A percentile compares a stretch with the other conserved stretches of the same genome.
phyloP scores from a whole-genome alignment of 2,113 vertebrate species.

The Anolis sagrei region DNA sequence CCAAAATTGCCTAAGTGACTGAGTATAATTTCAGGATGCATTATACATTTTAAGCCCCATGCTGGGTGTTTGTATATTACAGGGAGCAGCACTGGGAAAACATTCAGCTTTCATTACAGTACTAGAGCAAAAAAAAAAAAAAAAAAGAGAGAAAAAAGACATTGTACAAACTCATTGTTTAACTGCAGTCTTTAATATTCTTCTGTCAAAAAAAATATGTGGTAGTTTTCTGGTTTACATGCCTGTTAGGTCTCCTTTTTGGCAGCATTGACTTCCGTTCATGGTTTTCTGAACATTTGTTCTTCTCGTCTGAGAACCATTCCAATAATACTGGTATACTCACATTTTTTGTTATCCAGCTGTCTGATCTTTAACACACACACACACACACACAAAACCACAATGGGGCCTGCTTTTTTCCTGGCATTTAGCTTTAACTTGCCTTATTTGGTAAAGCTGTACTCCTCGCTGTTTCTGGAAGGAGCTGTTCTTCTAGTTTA shows the following conservation, averaged over 20 bases:
- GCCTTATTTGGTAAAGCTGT: slow-evolving; percentile 91
- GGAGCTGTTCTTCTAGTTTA: slow-evolving; percentile 58
- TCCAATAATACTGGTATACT: slow-evolving; percentile 2
- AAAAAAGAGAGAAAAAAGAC: neutral
- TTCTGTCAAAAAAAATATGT: neutral
- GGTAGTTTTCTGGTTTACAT: neutral
- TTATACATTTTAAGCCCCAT: neutral
- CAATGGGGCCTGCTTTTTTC: slow-evolving; percentile 18
- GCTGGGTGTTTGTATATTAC: too few relatives aligned
- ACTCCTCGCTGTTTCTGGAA: slow-evolving; percentile 68
- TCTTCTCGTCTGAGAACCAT: slow-evolving; percentile 31
- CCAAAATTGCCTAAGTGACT: neutral
- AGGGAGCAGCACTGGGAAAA: neutral
- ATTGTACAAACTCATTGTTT: neutral
- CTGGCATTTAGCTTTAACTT: slow-evolving; percentile 62
- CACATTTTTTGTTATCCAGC: slow-evolving; percentile 45
- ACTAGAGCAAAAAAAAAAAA: neutral
- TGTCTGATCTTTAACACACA: slow-evolving; percentile 44
- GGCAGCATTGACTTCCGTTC: slow-evolving; percentile 36
- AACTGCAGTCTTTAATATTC: neutral
- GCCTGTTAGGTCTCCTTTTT: slow-evolving; percentile 16
- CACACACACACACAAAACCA: neutral
- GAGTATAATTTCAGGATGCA: neutral
- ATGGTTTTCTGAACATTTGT: slow-evolving; percentile 26
- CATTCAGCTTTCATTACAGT: neutral